phyloP scores from a whole-genome alignment of 2,797 vertebrate genomes.

The Trichosurus vulpecula region DNA sequence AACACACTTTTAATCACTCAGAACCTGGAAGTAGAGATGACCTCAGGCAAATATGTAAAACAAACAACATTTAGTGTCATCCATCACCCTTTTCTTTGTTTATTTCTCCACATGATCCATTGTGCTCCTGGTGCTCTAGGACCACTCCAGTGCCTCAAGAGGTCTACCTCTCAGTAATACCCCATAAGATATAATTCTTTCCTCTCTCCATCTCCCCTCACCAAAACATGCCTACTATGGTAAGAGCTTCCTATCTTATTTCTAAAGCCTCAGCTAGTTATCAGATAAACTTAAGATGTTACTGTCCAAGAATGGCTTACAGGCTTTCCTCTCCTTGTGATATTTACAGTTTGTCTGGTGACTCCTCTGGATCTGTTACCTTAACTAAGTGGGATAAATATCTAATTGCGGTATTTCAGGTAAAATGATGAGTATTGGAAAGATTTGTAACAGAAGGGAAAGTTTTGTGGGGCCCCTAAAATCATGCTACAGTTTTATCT shows the following conservation, averaged over 20 bases:
- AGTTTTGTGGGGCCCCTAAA: neutral
- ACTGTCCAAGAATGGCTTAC: neutral
- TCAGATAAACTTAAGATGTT: neutral
- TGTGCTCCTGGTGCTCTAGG: neutral
- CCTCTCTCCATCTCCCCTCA: neutral
- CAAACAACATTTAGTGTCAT: neutral
- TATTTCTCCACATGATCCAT: neutral
- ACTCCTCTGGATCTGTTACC: accelerated
- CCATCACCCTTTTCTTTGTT: neutral
- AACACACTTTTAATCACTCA: neutral
- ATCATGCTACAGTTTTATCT: neutral
- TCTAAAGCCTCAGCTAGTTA: neutral
- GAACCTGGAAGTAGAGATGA: neutral
- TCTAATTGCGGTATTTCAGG: neutral
- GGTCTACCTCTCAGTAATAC: neutral
- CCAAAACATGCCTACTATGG: neutral
- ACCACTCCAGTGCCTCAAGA: neutral
- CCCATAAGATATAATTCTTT: neutral
- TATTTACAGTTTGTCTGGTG: neutral
- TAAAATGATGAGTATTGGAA: neutral
- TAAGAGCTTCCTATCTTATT: neutral
- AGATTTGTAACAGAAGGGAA: neutral
- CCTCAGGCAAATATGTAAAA: neutral
- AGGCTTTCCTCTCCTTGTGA: neutral
- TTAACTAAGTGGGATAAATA: neutral